Percentiles rank a stretch among this genome's conserved stretches.
phyloP scores from a whole-genome alignment of 1,140 invertebrate species.

The Mylabris phalerata region DNA sequence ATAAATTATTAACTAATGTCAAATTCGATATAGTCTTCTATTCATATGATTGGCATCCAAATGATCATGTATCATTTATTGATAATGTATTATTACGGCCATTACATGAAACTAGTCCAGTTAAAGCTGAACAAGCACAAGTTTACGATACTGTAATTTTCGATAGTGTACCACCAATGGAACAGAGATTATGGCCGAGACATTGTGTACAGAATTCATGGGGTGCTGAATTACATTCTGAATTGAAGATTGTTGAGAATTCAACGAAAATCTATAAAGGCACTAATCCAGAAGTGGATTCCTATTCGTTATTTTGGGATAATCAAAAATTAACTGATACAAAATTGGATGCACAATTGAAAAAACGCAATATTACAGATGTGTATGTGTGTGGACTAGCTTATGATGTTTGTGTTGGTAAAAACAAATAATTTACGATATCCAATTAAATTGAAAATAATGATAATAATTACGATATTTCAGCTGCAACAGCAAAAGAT shows the following conservation, averaged over 20 bases:
- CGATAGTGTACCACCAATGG: slow-evolving; percentile 49
- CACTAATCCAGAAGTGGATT: slow-evolving; percentile 64
- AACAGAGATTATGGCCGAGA: slow-evolving; percentile 66
- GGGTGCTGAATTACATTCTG: slow-evolving; percentile 68
- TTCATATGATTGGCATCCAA: slow-evolving; percentile 75
- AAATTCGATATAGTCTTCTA: slow-evolving; percentile 68
- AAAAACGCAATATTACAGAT: slow-evolving; percentile 56
- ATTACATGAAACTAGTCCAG: slow-evolving; percentile 46
- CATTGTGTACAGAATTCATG: slow-evolving; percentile 71
- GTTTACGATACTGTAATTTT: slow-evolving; percentile 67
- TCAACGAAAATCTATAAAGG: slow-evolving; percentile 61
- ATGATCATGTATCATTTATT: slow-evolving; percentile 73
- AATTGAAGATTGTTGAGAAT: slow-evolving; percentile 51
- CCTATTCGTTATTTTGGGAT: slow-evolving; percentile 77
- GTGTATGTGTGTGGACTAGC: slow-evolving; percentile 74
- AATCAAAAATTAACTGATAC: slow-evolving; percentile 62
- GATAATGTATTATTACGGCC: slow-evolving; percentile 54
- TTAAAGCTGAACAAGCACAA: slow-evolving; percentile 49
- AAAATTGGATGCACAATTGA: slow-evolving; percentile 53
- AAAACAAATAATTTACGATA: slow-evolving; percentile 26
- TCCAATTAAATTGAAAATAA: not conserved
- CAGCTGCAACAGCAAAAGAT: slow-evolving; percentile 57
- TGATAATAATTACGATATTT: slow-evolving; percentile 8
- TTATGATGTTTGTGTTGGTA: slow-evolving; percentile 76
- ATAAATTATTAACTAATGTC: slow-evolving; percentile 56